Percentiles rank a stretch among this genome's conserved stretches.
Evolutionary conservation across 2,113 vertebrate species (phyloP).

Genomic region (Lophura nycthemera): DNA sequence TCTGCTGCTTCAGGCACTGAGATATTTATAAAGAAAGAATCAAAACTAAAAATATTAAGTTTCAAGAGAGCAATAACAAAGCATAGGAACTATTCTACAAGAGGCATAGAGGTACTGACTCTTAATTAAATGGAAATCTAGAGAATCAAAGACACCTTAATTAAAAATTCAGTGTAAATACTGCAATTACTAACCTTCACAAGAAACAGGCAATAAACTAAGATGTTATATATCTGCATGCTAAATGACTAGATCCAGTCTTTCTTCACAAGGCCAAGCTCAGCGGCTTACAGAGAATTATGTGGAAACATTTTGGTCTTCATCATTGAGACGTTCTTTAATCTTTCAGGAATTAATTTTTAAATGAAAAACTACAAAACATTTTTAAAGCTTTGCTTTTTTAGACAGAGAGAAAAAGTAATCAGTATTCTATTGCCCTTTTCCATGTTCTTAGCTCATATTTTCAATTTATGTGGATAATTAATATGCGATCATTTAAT

Average conservation of each 20-base stretch:
- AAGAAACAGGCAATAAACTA: background rate
- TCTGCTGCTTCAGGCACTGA: constrained; percentile 25
- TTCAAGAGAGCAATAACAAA: constrained; percentile 33
- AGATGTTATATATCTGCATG: background rate
- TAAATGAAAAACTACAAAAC: background rate
- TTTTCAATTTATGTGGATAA: constrained; percentile 27
- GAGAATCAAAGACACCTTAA: constrained; percentile 25
- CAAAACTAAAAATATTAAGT: constrained; percentile 47
- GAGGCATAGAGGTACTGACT: background rate
- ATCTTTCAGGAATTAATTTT: background rate
- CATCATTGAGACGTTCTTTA: background rate
- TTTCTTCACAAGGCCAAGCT: background rate
- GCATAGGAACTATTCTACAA: background rate
- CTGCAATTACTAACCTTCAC: background rate
- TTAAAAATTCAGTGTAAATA: constrained; percentile 45
- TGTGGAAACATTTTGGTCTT: background rate
- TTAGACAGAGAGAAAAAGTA: background rate
- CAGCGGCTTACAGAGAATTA: background rate
- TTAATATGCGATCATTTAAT: constrained; percentile 24
- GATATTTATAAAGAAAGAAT: constrained; percentile 51
- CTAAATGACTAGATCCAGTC: background rate
- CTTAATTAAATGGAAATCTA: background rate
- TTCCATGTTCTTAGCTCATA: background rate
- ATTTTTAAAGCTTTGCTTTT: background rate
- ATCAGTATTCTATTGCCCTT: background rate